Conservation (phyloP, 2,113 vertebrate species). For the Jacana jacana region DNA sequence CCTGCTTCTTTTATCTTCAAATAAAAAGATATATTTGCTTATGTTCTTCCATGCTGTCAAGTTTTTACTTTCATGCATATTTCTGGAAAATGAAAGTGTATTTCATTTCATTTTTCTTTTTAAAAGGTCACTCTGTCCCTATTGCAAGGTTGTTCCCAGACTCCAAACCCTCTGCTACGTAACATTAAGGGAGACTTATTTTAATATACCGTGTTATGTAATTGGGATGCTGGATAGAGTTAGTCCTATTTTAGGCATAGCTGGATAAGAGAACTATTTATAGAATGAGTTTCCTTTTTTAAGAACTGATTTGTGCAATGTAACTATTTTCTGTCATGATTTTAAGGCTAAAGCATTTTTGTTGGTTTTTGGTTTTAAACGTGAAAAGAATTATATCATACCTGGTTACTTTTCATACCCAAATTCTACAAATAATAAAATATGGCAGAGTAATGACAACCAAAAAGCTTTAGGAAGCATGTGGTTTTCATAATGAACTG, state of each 20-base stretch:
- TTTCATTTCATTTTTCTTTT: conserved; percentile 74
- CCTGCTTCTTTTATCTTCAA: conserved; percentile 86
- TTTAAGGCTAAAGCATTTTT: conserved; percentile 38
- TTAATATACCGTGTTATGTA: conserved; percentile 62
- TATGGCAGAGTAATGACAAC: conserved; percentile 73
- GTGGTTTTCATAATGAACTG: conserved; percentile 80
- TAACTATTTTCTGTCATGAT: conserved; percentile 43
- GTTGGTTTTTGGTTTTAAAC: conserved; percentile 18
- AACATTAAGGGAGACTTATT: conserved; percentile 73
- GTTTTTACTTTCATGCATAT: conserved; percentile 85
- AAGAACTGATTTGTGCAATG: conserved; percentile 39
- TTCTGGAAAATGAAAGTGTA: conserved; percentile 81
- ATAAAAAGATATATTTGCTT: conserved; percentile 90
- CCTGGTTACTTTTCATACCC: conserved; percentile 64
- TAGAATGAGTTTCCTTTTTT: conserved; percentile 70
- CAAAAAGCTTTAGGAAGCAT: conserved; percentile 71
- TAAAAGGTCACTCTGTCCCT: conserved; percentile 79
- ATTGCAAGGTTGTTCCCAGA: conserved; percentile 70
- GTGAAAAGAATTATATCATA: conserved; percentile 46
- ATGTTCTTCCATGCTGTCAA: conserved; percentile 83
- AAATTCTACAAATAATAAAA: conserved; percentile 77
- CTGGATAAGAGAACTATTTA: conserved; percentile 71
- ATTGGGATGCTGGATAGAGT: conserved; percentile 68
- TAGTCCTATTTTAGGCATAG: conserved; percentile 73
- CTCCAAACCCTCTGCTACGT: conserved; percentile 48